A percentile compares a stretch with the other conserved stretches of the same genome.
These are phyloP conservation scores for Halyomorpha halys DNA, from an alignment of 1,140 invertebrate species.

Conservation along the genomic window DNA sequence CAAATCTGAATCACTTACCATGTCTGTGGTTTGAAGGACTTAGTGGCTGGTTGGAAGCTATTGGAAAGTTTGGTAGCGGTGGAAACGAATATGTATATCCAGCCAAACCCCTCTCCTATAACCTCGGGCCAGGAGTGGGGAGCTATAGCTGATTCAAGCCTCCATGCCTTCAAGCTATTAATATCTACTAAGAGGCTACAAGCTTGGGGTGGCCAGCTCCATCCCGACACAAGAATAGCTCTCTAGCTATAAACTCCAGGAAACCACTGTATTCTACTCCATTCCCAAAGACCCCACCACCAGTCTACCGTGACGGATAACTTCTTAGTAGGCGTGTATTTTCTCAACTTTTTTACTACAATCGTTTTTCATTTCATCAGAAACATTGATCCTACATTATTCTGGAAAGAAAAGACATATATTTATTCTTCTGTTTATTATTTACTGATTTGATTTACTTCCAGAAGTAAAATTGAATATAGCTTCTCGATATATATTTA, in stretches of 20 bases:
- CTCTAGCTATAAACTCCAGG: neutral
- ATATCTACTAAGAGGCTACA: neutral
- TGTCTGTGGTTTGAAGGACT: too few relatives aligned
- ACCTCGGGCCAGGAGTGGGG: neutral
- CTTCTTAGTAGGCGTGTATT: neutral
- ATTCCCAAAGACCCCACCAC: neutral
- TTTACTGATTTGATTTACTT: too few relatives aligned
- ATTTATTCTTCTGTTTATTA: too few relatives aligned
- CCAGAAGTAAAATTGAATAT: too few relatives aligned
- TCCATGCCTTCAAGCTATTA: too few relatives aligned
- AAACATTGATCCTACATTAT: too few relatives aligned
- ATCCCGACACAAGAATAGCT: neutral
- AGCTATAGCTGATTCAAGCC: conserved; percentile 3
- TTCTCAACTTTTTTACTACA: neutral
- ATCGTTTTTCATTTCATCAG: neutral
- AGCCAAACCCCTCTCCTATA: neutral
- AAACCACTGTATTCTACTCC: conserved; percentile 10
- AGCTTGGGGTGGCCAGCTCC: neutral
- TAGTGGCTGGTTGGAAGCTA: too few relatives aligned
- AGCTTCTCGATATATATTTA: too few relatives aligned
- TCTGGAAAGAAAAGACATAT: too few relatives aligned
- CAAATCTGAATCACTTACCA: too few relatives aligned
- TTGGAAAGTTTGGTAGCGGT: too few relatives aligned
- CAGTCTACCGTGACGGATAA: neutral
- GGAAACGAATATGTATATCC: too few relatives aligned